Conservation (phyloP, 1,140 invertebrate species). For the Coenobita brevimanus region DNA sequence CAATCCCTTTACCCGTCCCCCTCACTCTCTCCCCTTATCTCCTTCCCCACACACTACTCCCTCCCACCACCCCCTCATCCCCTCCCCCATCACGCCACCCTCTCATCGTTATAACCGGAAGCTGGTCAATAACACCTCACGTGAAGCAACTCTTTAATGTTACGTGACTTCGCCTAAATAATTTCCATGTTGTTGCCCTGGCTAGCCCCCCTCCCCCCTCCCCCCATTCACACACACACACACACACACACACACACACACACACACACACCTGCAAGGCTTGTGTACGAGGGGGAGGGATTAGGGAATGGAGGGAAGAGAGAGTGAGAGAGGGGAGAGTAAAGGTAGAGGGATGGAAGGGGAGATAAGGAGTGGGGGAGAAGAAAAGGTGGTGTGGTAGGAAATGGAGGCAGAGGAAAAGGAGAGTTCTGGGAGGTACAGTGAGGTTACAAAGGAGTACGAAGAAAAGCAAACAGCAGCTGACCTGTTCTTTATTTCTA, state of each 20-base stretch:
- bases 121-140: slow-evolving; percentile 23
- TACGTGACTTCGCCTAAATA: slow-evolving; percentile 39
- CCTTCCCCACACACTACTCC: background rate
- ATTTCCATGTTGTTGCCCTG: slow-evolving; percentile 30
- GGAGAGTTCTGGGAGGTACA: no score
- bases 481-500: no score
- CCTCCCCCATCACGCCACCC: background rate
- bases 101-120: slow-evolving; percentile 17
- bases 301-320: no score
- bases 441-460: no score
- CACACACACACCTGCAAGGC: slow-evolving; percentile 23
- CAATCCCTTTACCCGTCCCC: background rate
- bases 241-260: slow-evolving; percentile 27
- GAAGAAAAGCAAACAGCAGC: no score
- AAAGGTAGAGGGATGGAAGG: no score
- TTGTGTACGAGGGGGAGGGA: no score
- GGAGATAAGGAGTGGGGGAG: no score
- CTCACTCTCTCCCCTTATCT: background rate
- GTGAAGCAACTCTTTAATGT: slow-evolving; percentile 42
- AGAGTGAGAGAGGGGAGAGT: no score
- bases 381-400: no score
- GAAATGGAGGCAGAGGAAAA: no score
- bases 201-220: background rate
- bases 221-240: slow-evolving; percentile 2
- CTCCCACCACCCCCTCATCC: background rate